Base-by-base conservation (phyloP, 2,113 vertebrate species). In the Brevimyrus niger region DNA sequence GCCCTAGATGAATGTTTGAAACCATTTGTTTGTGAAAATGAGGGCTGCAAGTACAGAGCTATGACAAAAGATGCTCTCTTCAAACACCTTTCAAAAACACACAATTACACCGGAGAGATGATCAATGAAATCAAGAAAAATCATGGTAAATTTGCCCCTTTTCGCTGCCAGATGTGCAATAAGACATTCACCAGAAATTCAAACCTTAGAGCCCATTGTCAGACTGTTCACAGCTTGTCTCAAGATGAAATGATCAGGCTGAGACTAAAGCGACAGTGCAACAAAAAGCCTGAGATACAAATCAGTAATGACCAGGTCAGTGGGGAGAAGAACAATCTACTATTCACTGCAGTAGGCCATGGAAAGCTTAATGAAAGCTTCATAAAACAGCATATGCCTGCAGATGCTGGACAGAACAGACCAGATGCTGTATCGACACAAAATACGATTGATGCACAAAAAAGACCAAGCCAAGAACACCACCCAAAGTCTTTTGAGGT, bases 101-200 rank as follows among this genome's bases (percentile, higher is more conserved):
- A 99, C 91, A 96, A 96, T 35, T 99, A 98, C 89, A 97, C 96
- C 38, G 91, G 96, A 48, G 97, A 98, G 58, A 98, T 97, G 97
- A 96, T 99, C 44, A 94, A 96, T 88, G 96, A 95, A 90, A 96
- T 98, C 83, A 98, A 97, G 93, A 99, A 98, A 87, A 96, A 96
- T 89, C 97, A 97, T 1, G 95, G 97, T 76, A 98, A 97, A 84
- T 98, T 97, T 90, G 97, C 98, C 65, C 98, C 98, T 0, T 99
- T 98, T 93, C 97, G 96, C 92, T 99, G 98, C 93, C 93, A 97
- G 90, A 96, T 96, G 85, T 99, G 98, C 92, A 95, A 93, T 46
- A 99, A 99, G 95, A 96, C 97, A 0, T 99, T 99, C 92, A 99
- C 98, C 7, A 97, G 98, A 69, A 99, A 99, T 94, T 99, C 98